A percentile compares a stretch with the other conserved stretches of the same genome.
Evolutionary conservation across 2,113 vertebrate genomes (phyloP).

Genomic region (Dromas ardeola): DNA sequence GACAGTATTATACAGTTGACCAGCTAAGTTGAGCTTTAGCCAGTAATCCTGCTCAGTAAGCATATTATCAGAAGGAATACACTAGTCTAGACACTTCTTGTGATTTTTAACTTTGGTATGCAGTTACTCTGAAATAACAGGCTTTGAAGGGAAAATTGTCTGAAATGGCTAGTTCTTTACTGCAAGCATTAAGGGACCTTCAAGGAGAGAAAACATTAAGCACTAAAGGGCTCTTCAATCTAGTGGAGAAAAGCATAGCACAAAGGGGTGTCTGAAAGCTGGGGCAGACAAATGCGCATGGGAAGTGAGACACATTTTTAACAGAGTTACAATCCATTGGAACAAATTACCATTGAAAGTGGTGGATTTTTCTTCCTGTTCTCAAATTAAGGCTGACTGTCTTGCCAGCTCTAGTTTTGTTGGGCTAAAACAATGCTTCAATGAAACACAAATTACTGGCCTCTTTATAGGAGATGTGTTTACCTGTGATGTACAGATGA

Average conservation of each 20-base stretch:
- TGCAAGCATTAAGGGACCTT: constrained; percentile 8
- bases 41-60: constrained; percentile 34
- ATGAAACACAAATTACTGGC: neutral
- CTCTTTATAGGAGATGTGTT: neutral
- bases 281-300: neutral
- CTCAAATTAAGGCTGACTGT: neutral
- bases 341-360: neutral
- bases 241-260: neutral
- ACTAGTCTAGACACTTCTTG: constrained; percentile 40
- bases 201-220: neutral
- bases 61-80: constrained; percentile 3
- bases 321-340: neutral
- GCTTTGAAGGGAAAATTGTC: constrained; percentile 51
- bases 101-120: constrained; percentile 54
- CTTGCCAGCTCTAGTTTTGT: neutral
- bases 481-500: neutral
- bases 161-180: constrained; percentile 39
- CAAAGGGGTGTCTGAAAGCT: neutral
- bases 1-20: constrained; percentile 24
- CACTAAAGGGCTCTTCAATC: neutral
- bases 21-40: constrained; percentile 48
- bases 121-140: constrained; percentile 57
- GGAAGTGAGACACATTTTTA: neutral
- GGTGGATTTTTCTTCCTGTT: neutral
- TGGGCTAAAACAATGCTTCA: neutral